These are phyloP conservation scores for Trichonephila inaurata DNA, from an alignment of 1,140 invertebrate species.

Conservation along the genomic window DNA sequence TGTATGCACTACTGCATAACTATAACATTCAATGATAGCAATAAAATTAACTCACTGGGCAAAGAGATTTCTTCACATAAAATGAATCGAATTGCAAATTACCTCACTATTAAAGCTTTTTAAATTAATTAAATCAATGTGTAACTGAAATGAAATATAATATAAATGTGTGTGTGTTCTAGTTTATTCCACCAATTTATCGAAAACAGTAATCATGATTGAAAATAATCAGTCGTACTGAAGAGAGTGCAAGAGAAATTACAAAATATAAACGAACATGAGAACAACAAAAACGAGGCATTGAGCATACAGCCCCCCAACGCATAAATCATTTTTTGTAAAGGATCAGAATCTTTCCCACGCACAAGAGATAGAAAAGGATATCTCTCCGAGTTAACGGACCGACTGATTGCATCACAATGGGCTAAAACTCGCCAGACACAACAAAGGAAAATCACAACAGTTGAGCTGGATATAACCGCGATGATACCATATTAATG, in stretches of 20 bases:
- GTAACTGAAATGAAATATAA: no score
- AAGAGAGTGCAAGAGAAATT: not conserved
- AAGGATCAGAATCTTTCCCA: constrained; percentile 32
- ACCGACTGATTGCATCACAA: constrained; percentile 58
- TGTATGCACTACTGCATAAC: no score
- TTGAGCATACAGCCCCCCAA: not conserved
- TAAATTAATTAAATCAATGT: no score
- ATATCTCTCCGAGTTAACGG: constrained; percentile 33
- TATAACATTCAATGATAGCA: no score
- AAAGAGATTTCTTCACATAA: no score
- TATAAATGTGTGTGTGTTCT: no score
- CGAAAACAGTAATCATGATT: no score
- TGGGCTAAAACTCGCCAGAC: not conserved
- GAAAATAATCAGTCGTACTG: no score
- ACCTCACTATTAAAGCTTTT: no score
- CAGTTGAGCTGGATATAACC: not conserved
- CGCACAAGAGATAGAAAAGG: constrained; percentile 23
- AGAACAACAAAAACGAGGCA: not conserved
- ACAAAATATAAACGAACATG: not conserved
- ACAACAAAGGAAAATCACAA: constrained; percentile 45
- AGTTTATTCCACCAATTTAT: no score
- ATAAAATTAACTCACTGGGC: no score
- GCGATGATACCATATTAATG: constrained; percentile 42
- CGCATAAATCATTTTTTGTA: constrained; percentile 1
- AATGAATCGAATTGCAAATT: no score